phyloP scores from a whole-genome alignment of 1,140 invertebrate species.

The Nomia melanderi region DNA sequence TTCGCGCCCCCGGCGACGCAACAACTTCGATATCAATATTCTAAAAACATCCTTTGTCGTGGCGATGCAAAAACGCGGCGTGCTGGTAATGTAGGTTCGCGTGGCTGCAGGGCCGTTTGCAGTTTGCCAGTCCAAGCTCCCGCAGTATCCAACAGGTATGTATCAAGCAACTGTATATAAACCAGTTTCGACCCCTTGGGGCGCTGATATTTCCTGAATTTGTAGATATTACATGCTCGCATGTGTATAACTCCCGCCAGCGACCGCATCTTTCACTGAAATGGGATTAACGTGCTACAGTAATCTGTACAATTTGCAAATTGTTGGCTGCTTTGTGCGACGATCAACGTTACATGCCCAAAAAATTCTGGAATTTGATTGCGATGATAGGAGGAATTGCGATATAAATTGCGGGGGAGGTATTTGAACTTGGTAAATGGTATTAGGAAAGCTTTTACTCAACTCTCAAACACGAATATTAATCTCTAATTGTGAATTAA shows the following conservation, averaged over 20 bases:
- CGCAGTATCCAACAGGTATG: constrained; percentile 24
- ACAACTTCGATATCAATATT: constrained; percentile 80
- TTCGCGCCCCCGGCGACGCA: constrained; percentile 48
- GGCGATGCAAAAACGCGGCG: constrained; percentile 71
- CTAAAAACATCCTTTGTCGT: constrained; percentile 80
- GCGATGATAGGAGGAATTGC: neutral
- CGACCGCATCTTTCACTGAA: neutral
- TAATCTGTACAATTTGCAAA: neutral
- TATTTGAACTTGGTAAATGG: too few relatives aligned
- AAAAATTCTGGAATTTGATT: neutral
- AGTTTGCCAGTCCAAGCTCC: neutral
- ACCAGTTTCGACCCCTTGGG: neutral
- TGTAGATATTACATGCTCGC: neutral
- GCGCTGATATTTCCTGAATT: constrained; percentile 4
- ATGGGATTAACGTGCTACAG: neutral
- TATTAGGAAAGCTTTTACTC: too few relatives aligned
- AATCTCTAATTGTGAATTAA: too few relatives aligned
- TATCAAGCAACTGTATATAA: constrained; percentile 11
- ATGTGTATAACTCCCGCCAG: neutral
- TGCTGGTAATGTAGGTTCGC: constrained; percentile 32
- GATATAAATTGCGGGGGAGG: too few relatives aligned
- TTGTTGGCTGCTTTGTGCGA: neutral
- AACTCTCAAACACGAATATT: too few relatives aligned
- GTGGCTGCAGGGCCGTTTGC: constrained; percentile 12
- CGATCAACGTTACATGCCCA: neutral